These are phyloP conservation scores for Chesias legatella DNA, from an alignment of 2,888 invertebrate species.

Conservation along the genomic window DNA sequence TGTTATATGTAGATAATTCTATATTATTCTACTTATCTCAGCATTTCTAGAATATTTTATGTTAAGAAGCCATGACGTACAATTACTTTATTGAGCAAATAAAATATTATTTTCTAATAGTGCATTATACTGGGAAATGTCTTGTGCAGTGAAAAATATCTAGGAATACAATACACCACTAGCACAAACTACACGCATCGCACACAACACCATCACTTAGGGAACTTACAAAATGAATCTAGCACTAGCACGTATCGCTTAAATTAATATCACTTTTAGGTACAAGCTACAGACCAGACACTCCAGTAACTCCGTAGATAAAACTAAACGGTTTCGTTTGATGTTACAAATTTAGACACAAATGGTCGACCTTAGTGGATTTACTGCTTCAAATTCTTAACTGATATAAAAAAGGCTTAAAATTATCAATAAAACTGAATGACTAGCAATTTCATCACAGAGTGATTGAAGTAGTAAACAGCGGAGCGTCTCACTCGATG, in stretches of 20 bases:
- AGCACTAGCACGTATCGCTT: constrained; percentile 64
- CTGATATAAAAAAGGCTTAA: constrained; percentile 2
- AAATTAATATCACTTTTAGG: constrained; percentile 78
- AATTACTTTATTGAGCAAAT: constrained; percentile 56
- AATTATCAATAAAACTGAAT: constrained; percentile 16
- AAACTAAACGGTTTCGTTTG: constrained; percentile 33
- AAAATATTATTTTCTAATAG: constrained; percentile 38
- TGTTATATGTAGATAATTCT: constrained; percentile 2
- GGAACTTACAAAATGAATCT: constrained; percentile 69
- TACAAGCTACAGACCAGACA: constrained; percentile 42
- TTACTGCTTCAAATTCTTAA: constrained; percentile 26
- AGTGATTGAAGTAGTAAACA: constrained; percentile 16
- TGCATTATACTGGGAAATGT: constrained; percentile 34
- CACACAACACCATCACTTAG: constrained; percentile 38
- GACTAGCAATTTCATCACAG: constrained; percentile 27
- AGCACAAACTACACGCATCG: constrained; percentile 22
- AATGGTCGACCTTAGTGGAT: constrained; percentile 30
- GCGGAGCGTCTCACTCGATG: constrained; percentile 23
- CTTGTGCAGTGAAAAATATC: constrained; percentile 42
- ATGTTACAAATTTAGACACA: constrained; percentile 39
- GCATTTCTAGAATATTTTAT: constrained; percentile 13
- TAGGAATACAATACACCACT: constrained; percentile 43
- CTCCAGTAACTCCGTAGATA: constrained; percentile 30
- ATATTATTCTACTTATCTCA: background rate
- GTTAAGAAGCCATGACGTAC: constrained; percentile 33